Conservation (phyloP, 2,888 invertebrate genomes). For the Odontomyia ornata region DNA sequence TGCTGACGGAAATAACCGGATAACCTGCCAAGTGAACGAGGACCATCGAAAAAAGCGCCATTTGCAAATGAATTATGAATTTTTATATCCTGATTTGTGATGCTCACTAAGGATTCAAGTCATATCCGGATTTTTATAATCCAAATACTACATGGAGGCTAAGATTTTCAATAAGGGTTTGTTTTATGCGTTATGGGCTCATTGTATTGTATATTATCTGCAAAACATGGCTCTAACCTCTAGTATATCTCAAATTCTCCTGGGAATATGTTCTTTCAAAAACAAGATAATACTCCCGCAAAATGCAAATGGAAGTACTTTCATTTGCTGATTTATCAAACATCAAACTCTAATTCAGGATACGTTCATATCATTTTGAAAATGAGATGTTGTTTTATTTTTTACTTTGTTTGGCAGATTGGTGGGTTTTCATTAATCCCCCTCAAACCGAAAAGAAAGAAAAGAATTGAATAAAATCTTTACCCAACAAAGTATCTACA, state of each 20-base stretch:
- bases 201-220: neutral
- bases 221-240: neutral
- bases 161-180: neutral
- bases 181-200: neutral
- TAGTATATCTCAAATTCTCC: neutral
- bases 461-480: too few species aligned
- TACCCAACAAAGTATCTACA: too few species aligned
- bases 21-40: constrained; percentile 23
- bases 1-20: constrained; percentile 36
- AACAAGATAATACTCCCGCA: too few species aligned
- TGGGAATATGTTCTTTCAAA: too few species aligned
- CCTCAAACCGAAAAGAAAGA: too few species aligned
- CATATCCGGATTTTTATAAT: constrained; percentile 23
- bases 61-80: constrained; percentile 41
- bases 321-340: too few species aligned
- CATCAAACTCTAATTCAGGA: too few species aligned
- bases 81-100: constrained; percentile 38
- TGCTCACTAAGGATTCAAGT: neutral
- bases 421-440: too few species aligned
- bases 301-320: too few species aligned
- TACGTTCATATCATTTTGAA: too few species aligned
- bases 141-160: constrained; percentile 8
- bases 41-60: constrained; percentile 25
- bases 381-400: too few species aligned
- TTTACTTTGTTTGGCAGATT: too few species aligned